Conservation (phyloP, 2,888 invertebrate species). For the Drosophila borealis region DNA sequence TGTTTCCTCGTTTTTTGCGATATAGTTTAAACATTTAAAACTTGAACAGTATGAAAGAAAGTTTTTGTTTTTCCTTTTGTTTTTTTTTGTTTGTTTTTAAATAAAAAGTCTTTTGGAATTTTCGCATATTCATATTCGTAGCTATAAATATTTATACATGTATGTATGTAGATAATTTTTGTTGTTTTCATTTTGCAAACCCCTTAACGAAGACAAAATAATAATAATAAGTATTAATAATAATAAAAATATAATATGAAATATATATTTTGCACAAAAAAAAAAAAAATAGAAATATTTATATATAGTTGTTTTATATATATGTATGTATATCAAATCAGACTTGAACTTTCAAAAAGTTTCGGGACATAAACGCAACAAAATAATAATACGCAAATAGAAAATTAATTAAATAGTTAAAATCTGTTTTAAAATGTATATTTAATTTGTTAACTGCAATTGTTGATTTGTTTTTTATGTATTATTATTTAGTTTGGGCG, state of each 20-base stretch:
- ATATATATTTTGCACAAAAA: conserved; percentile 13
- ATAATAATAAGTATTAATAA: conserved; percentile 5
- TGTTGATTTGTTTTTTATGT: conserved; percentile 2
- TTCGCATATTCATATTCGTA: conserved; percentile 65
- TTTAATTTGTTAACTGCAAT: neutral
- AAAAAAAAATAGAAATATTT: conserved; percentile 10
- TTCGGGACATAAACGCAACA: conserved; percentile 30
- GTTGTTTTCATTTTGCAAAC: conserved; percentile 11
- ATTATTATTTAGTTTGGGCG: conserved; percentile 21
- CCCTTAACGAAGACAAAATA: conserved; percentile 10
- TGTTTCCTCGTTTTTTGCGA: conserved; percentile 25
- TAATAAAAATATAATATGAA: neutral
- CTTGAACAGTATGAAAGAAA: conserved; percentile 41
- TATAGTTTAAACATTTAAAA: conserved; percentile 41
- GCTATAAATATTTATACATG: conserved; percentile 46
- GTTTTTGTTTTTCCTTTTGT: neutral
- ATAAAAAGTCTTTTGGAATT: conserved; percentile 66
- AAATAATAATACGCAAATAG: conserved; percentile 30
- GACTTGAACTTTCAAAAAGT: conserved; percentile 44
- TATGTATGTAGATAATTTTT: conserved; percentile 18
- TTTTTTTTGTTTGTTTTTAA: conserved; percentile 25
- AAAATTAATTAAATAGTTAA: conserved; percentile 1
- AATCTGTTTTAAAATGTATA: conserved; percentile 4
- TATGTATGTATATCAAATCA: conserved; percentile 33
- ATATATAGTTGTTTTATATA: conserved; percentile 4